phyloP scores from a whole-genome alignment of 2,113 vertebrate species.

The Numenius arquata region DNA sequence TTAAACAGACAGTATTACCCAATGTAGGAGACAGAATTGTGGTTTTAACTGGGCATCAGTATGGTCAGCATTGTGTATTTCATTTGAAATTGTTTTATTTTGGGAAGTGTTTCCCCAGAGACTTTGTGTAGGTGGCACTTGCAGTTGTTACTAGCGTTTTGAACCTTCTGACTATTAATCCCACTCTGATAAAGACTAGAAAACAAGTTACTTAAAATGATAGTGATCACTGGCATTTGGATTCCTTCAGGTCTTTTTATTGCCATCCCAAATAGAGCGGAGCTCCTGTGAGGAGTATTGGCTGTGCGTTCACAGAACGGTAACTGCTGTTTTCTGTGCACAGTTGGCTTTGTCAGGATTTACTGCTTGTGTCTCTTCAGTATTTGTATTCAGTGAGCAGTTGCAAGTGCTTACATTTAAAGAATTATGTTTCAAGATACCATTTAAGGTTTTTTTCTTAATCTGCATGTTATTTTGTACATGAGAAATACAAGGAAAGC shows the following conservation, averaged over 20 bases:
- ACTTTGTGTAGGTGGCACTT: background rate
- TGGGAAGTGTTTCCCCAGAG: background rate
- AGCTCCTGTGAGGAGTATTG: background rate
- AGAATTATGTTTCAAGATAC: background rate
- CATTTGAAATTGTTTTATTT: background rate
- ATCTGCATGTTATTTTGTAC: slow-evolving; percentile 17
- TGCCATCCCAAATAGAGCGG: background rate
- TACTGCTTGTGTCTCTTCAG: background rate
- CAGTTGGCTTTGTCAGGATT: background rate
- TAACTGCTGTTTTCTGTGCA: background rate
- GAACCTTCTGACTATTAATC: background rate
- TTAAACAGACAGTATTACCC: background rate
- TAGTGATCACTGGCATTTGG: background rate
- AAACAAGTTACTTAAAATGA: background rate
- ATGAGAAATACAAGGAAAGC: slow-evolving; percentile 15
- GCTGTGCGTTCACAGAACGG: background rate
- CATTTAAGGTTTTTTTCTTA: slow-evolving; percentile 7
- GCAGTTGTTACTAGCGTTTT: background rate
- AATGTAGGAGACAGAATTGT: background rate
- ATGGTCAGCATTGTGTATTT: background rate
- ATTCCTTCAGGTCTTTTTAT: background rate
- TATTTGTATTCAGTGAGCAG: background rate
- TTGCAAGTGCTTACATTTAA: background rate
- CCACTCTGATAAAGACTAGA: background rate
- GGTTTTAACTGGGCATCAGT: background rate